Evolutionary conservation across 2,888 invertebrate genomes (phyloP), one percentile per base, ranked within the genome.

Genomic region (Andrena dorsata): DNA sequence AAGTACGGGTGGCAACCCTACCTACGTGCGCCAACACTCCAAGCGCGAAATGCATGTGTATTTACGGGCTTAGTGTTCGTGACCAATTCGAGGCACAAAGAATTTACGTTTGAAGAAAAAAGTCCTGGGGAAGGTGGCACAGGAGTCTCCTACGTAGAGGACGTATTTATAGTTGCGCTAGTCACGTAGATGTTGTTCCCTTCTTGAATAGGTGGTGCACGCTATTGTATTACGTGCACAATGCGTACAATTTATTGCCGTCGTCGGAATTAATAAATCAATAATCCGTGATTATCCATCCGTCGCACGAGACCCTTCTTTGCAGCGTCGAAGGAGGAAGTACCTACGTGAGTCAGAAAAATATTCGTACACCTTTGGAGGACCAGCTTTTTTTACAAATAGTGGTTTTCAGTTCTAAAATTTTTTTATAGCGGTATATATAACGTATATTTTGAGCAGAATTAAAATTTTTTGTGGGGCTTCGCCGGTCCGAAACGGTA

Each of bases 81-180:
- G 20, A 60, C 20, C 56, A 49, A 61, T 53, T 70, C 28, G 65
- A 58, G 23, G 32, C 28, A 64, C 16, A 65, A 82, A 56, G 69
- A 82, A 69, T 61, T 58, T 63, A 56, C 49, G 66, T 69, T 73
- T 56, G 13, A 28, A 76, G 68, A 71, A 70, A 76, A 78, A 77
- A 49, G 26, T 53, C 49, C 32, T 61, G 13, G 49, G 23, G 13
- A 77, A 65, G 68, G 61, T 65, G 35, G 56, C n/a, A 66, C 47
- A 74, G 47, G 60, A 79, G 74, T 75, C 86, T 74, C 87, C 87
- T 88, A 76, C 79, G 58, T 75, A 68, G 87, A 70, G 41, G 23
- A 71, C 63, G 79, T 87, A 87, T 87, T 87, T 87, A 87, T 87
- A 87, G 86, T 88, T 81, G 63, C 61, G 64, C 61, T 70, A 74